These are phyloP conservation scores for Tringa solitaria DNA, from an alignment of 2,113 vertebrate species.

Conservation along the genomic window DNA sequence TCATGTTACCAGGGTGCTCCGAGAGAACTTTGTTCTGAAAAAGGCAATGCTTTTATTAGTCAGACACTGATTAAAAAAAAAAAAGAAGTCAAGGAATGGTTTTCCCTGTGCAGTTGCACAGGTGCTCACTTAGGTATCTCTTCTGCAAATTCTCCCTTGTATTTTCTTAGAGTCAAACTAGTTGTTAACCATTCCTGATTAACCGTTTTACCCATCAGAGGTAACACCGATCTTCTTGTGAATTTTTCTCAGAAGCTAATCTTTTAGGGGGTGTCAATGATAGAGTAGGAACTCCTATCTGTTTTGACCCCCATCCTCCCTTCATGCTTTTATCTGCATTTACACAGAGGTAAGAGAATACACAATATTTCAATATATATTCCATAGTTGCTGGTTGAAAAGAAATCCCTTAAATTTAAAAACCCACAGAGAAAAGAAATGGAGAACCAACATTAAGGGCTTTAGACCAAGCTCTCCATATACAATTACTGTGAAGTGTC, in stretches of 20 bases:
- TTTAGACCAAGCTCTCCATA: neutral
- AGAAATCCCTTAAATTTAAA: neutral
- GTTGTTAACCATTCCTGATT: neutral
- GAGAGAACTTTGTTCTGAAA: neutral
- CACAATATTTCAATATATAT: neutral
- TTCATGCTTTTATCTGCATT: neutral
- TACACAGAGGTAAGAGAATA: neutral
- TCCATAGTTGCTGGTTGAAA: neutral
- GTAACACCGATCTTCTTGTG: neutral
- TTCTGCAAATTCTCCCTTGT: neutral
- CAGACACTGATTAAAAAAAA: neutral
- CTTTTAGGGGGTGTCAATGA: rapidly evolving
- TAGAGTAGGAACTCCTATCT: rapidly evolving
- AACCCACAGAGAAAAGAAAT: neutral
- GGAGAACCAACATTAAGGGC: neutral
- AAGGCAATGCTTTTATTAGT: neutral
- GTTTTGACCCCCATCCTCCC: rapidly evolving
- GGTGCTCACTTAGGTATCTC: neutral
- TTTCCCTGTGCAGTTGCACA: neutral
- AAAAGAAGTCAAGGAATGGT: neutral
- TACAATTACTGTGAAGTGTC: neutral
- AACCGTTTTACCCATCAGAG: neutral
- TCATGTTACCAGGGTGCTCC: neutral
- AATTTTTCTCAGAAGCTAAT: neutral
- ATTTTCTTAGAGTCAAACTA: neutral